These are phyloP conservation scores for Psix sp. DNA, from an alignment of 1,140 invertebrate genomes.

Conservation along the genomic window DNA sequence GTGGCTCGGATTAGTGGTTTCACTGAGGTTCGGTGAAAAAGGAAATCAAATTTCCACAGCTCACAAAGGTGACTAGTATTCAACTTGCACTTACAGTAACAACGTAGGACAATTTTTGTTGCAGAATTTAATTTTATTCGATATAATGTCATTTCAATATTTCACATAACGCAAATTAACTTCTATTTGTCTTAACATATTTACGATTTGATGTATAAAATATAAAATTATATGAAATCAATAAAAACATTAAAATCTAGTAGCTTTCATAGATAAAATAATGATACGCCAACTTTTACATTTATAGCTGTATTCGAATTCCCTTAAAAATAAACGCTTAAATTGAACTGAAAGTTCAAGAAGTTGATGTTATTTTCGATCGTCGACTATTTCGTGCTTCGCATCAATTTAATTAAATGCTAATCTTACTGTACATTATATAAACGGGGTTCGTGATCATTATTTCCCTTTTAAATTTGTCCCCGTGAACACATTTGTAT, in stretches of 20 bases:
- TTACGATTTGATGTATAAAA: too few species aligned
- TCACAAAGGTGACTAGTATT: constrained; percentile 25
- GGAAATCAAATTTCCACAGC: constrained; percentile 7
- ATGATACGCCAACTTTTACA: too few species aligned
- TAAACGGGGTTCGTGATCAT: constrained; percentile 37
- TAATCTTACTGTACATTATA: constrained; percentile 54
- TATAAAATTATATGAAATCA: too few species aligned
- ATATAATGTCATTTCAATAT: too few species aligned
- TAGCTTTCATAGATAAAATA: too few species aligned
- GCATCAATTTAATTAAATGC: constrained; percentile 33
- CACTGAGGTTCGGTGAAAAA: constrained; percentile 14
- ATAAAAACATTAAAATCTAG: neutral
- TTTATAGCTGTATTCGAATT: too few species aligned
- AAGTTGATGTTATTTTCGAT: constrained; percentile 14
- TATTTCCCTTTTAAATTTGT: constrained; percentile 28
- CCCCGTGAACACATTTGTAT: constrained; percentile 43
- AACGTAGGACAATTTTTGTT: neutral
- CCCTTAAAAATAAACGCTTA: neutral
- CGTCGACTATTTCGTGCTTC: constrained; percentile 15
- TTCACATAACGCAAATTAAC: too few species aligned
- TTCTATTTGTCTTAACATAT: too few species aligned
- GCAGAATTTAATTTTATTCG: neutral
- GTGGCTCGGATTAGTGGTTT: constrained; percentile 47
- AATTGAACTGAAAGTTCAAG: constrained; percentile 32
- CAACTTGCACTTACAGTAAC: constrained; percentile 5